Base-by-base conservation (phyloP, 2,888 invertebrate species). In the Sycophila texana region DNA sequence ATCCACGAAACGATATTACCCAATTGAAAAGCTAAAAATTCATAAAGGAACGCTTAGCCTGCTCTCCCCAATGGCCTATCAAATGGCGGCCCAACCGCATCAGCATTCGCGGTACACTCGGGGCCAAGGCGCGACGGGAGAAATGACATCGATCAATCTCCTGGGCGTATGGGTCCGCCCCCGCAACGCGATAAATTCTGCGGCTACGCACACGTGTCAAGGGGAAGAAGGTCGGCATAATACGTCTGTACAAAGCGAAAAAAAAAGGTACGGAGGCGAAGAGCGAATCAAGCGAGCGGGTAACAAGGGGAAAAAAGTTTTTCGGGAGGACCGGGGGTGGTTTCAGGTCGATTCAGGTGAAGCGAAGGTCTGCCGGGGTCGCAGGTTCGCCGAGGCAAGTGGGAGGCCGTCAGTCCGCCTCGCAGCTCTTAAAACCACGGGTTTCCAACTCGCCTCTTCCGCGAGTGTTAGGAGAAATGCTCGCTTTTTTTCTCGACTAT, bases 171-270 rank as follows among this genome's bases (percentile, higher is more conserved):
- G 26, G 12, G 22, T 49, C 3, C 30, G 51, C 26, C n/a, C 53
- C 30, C 20, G 2, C 10, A 20, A 66, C 79, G 79, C 84, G 83
- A 86, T 86, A 85, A 86, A 86, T 86, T 81, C 76, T 73, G 65
- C 71, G 79, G 81, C 79, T 81, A 77, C 82, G 82, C 75, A 82
- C 84, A 84, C 84, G 85, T 1, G n/a, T 84, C 81, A 10, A 39
- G 39, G 39, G 10, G 39, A 39, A 39, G 39, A 7, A 39, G 10
- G 39, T 39, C 82, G 83, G 79, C 82, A 83, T 84, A 83, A 83
- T 84, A 83, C 81, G 81, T 79, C 47, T 78, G 75, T 83, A 84
- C 82, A 80, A 81, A 82, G 18, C 16, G 49, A 13, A 2, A 61
- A 12, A 53, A 71, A 58, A 18, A 14, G 39, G 18, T 18, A 58